phyloP scores from a whole-genome alignment of 1,140 invertebrate species.

The Zaprionus camerounensis region DNA sequence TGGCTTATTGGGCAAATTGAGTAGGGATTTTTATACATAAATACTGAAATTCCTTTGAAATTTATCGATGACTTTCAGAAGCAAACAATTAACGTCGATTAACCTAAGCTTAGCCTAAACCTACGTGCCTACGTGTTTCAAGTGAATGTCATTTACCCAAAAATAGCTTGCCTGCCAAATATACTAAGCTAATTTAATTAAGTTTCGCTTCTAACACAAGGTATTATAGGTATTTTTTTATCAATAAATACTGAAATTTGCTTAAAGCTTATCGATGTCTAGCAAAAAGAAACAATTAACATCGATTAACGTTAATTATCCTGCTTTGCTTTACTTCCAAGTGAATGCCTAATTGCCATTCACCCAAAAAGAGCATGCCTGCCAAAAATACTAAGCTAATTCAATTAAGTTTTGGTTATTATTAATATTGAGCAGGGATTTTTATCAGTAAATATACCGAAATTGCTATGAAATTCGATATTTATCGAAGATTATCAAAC shows the following conservation, averaged over 20 bases:
- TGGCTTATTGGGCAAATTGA: not conserved
- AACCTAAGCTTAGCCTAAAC: not conserved
- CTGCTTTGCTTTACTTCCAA: not conserved
- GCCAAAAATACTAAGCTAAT: not conserved
- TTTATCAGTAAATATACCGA: not conserved
- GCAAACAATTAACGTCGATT: not conserved
- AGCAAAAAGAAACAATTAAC: too few species aligned
- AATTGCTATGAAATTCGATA: not conserved
- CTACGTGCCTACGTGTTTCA: too few species aligned
- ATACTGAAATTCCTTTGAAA: not conserved
- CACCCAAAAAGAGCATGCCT: not conserved
- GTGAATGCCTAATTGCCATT: conserved; percentile 5
- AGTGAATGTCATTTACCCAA: too few species aligned
- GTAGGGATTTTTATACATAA: not conserved
- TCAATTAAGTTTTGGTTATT: not conserved
- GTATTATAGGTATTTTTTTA: too few species aligned
- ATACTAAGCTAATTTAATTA: too few species aligned
- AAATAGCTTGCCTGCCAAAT: too few species aligned
- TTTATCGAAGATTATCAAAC: not conserved
- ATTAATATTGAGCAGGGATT: not conserved
- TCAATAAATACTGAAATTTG: too few species aligned
- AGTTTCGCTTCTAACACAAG: too few species aligned
- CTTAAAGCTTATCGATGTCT: too few species aligned
- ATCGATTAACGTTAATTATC: too few species aligned
- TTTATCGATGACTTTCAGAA: not conserved